A percentile compares a stretch with the other conserved stretches of the same genome.
phyloP scores from a whole-genome alignment of 2,113 vertebrate species.

The Microcebus ravelobensis region DNA sequence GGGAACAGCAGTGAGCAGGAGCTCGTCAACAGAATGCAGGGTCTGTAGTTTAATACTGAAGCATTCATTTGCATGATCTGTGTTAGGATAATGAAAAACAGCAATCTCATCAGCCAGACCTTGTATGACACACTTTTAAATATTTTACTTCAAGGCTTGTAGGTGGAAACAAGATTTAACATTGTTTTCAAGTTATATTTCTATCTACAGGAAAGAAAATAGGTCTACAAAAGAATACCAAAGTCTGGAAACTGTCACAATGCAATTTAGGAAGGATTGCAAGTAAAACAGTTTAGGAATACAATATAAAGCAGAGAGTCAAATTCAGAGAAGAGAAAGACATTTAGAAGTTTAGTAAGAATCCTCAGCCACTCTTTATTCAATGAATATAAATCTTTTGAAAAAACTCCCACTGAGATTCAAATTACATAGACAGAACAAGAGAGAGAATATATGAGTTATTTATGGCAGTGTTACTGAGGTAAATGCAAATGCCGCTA shows the following conservation, averaged over 20 bases:
- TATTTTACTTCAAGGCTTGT: conserved; percentile 40
- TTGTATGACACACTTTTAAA: background rate
- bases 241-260: background rate
- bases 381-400: conserved; percentile 60
- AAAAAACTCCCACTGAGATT: conserved; percentile 6
- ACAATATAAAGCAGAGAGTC: conserved; percentile 2
- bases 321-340: conserved; percentile 40
- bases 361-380: conserved; percentile 16
- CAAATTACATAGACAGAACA: conserved; percentile 44
- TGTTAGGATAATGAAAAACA: background rate
- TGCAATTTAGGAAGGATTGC: conserved; percentile 41
- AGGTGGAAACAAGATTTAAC: background rate
- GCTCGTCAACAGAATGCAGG: background rate
- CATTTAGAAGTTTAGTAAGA: conserved; percentile 48
- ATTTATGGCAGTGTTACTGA: conserved; percentile 36
- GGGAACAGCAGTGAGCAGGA: background rate
- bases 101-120: background rate
- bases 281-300: conserved; percentile 46
- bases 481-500: background rate
- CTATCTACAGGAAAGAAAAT: conserved; percentile 11
- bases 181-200: conserved; percentile 44
- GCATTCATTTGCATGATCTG: background rate
- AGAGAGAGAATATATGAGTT: conserved; percentile 8
- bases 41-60: background rate
- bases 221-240: conserved; percentile 25